Base-by-base conservation (phyloP, 92 coral and sea anemone species). In the Meandrina meandrites region DNA sequence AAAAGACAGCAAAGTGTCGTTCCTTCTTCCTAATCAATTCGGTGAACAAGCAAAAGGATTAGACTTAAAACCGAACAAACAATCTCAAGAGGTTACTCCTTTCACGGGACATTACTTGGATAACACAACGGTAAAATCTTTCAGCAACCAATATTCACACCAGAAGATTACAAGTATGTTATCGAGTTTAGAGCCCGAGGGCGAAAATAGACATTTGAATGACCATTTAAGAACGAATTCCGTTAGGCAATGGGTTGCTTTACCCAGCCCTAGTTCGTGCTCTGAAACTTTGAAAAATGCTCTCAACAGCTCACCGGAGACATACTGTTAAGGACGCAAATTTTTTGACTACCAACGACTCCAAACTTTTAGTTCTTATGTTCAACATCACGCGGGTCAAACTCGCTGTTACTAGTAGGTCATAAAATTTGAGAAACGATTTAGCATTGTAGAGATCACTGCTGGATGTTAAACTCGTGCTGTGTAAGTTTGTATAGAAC, bases 261-360 rank as follows among this genome's bases (percentile, higher is more conserved):
- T 73, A 17, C 15, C 78, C 5, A 37, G 17, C 48, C 37, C 51
- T 1, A 19, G 7, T 9, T 37, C 51, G 16, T 34, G 48, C 28
- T 18, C 48, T 69, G 75, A 71, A 34, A 71, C 76, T 73, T 73
- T 73, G 78, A 73, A 36, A 21, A 34, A 73, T 73, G 78, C 78
- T 19, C 78, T 73, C 14, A 73, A 73, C 50, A 35, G 51, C 48
- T 73, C 78, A 5, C 78, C 50, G 27, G 78, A 73, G n/a, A 73
- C 78, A 4, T 28, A 73, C 78, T 73, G 78, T 21, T 73, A 73
- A 21, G n/a, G 27, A 2, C 1, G 4, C 48, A 36, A 9, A 35
- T 31, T 69, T 69, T 17, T 60, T 8, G 37, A 15, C 35, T 5
- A 19, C 17, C 2, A 12, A 16, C 12, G 75, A 69, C 24, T 71